Conservation (phyloP, 2,113 vertebrate genomes). For the Rhombomys opimus region DNA sequence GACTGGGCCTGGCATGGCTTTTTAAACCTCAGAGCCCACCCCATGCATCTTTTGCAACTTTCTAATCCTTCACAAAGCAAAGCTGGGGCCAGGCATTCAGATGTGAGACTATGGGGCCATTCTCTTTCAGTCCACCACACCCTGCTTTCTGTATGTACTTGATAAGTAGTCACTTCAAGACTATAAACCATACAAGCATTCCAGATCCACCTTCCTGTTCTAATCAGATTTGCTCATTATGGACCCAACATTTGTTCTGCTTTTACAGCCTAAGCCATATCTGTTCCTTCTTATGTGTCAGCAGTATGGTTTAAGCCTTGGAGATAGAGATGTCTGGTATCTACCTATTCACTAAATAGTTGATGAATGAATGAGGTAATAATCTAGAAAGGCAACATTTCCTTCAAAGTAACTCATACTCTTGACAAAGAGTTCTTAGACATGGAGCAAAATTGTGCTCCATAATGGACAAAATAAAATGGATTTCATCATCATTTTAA, state of each 20-base stretch:
- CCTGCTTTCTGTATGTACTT: neutral
- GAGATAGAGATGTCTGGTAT: neutral
- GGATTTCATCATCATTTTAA: neutral
- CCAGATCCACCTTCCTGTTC: neutral
- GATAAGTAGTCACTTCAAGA: neutral
- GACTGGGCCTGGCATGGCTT: neutral
- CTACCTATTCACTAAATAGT: neutral
- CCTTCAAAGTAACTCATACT: neutral
- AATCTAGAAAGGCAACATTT: neutral
- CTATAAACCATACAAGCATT: neutral
- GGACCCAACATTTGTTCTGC: neutral
- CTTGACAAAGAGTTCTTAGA: neutral
- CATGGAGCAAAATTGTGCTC: neutral
- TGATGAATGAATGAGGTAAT: neutral
- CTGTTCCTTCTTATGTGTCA: neutral
- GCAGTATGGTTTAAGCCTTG: neutral
- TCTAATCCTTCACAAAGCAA: neutral
- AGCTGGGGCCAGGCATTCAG: neutral
- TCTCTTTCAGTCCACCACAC: neutral
- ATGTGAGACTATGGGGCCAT: neutral
- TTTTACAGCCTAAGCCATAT: neutral
- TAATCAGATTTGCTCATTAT: too few relatives aligned
- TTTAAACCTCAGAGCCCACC: neutral
- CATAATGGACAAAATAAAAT: neutral
- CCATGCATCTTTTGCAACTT: neutral